A percentile compares a stretch with the other conserved stretches of the same genome.
phyloP scores from a whole-genome alignment of 2,113 vertebrate species.

The Microtus pennsylvanicus region DNA sequence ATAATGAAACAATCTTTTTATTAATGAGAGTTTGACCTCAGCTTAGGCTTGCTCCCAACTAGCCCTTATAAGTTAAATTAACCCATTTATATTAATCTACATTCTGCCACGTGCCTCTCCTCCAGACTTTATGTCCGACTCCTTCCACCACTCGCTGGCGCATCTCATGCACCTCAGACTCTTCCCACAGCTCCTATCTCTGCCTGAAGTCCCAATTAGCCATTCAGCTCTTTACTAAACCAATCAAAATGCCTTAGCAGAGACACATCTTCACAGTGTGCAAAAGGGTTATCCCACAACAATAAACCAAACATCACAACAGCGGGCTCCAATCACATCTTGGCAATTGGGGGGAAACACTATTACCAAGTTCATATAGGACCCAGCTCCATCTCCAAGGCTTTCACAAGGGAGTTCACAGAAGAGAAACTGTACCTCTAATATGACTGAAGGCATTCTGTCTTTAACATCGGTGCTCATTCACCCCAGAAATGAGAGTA shows the following conservation, averaged over 20 bases:
- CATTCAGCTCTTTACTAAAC: background rate
- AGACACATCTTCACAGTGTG: background rate
- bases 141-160: rapidly evolving
- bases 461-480: constrained; percentile 22
- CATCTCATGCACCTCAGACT: background rate
- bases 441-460: constrained; percentile 27
- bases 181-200: background rate
- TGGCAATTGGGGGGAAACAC: background rate
- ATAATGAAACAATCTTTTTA: background rate
- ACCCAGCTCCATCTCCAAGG: background rate
- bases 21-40: background rate
- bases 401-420: constrained; percentile 46
- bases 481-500: constrained; percentile 15
- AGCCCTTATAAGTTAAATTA: background rate
- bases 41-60: background rate
- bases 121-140: background rate
- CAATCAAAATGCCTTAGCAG: background rate
- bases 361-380: background rate
- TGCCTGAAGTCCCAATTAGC: background rate
- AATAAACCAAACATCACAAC: constrained; percentile 48
- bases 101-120: background rate
- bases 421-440: constrained; percentile 64
- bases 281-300: background rate
- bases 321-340: constrained; percentile 59
- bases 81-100: background rate